phyloP scores from a whole-genome alignment of 2,113 vertebrate species.

The Girardinichthys multiradiatus region DNA sequence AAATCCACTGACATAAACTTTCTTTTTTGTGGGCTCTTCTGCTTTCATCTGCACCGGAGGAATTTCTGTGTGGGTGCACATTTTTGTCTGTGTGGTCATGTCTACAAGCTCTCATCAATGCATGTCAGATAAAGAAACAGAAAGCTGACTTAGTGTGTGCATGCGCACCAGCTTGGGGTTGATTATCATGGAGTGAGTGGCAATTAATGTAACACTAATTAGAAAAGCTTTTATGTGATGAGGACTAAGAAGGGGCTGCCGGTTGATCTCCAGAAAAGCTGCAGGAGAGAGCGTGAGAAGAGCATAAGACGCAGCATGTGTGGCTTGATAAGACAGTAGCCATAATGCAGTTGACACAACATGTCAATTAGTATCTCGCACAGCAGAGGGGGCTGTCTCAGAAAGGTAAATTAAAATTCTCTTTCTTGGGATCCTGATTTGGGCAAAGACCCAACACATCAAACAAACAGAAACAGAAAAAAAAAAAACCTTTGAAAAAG shows the following conservation, averaged over 20 bases:
- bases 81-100: conserved; percentile 13
- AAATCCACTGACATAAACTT: conserved; percentile 46
- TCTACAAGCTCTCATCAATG: background rate
- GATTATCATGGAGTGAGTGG: conserved; percentile 67
- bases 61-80: background rate
- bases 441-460: conserved; percentile 37
- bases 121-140: conserved; percentile 39
- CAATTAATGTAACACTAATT: conserved; percentile 75
- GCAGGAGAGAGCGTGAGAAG: conserved; percentile 42
- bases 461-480: conserved; percentile 12
- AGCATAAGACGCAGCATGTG: conserved; percentile 47
- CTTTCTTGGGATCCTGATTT: conserved; percentile 15
- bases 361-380: conserved; percentile 62
- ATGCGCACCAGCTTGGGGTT: conserved; percentile 38
- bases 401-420: conserved; percentile 25
- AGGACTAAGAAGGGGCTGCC: conserved; percentile 52
- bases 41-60: conserved; percentile 59
- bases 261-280: conserved; percentile 57
- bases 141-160: background rate
- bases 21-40: conserved; percentile 38
- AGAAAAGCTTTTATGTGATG: conserved; percentile 65
- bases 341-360: conserved; percentile 55
- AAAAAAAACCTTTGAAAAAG: conserved; percentile 15
- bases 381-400: conserved; percentile 28
- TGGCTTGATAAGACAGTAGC: conserved; percentile 53